A percentile compares a stretch with the other conserved stretches of the same genome.
Conservation (phyloP, 2,797 vertebrate species). For the Lerista edwardsae region DNA sequence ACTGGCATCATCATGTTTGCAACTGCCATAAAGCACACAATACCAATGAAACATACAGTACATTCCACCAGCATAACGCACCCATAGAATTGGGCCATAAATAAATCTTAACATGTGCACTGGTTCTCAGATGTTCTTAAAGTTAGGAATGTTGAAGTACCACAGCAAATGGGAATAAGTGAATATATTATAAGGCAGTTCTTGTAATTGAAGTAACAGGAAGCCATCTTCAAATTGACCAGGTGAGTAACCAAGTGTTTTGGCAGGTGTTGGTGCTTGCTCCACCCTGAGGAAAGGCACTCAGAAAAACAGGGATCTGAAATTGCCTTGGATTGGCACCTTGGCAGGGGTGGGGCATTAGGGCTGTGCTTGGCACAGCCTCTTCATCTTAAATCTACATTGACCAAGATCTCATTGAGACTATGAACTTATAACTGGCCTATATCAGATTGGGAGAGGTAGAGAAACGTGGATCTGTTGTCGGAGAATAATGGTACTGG, state of each 20-base stretch:
- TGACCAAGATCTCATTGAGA: not conserved
- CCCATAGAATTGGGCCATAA: too few species aligned
- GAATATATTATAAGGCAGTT: not conserved
- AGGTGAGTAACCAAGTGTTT: not conserved
- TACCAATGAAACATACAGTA: too few species aligned
- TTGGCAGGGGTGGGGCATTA: not conserved
- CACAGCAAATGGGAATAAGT: not conserved
- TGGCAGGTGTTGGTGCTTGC: not conserved
- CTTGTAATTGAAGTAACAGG: not conserved
- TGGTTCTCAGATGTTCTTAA: not conserved
- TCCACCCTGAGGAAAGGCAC: not conserved
- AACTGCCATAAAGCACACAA: too few species aligned
- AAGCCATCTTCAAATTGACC: not conserved
- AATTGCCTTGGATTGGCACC: not conserved
- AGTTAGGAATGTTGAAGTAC: not conserved
- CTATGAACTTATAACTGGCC: not conserved
- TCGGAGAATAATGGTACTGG: not conserved
- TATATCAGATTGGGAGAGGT: not conserved
- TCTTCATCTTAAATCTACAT: constrained; percentile 8
- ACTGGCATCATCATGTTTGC: too few species aligned
- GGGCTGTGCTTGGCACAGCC: constrained; percentile 3
- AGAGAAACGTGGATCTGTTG: not conserved
- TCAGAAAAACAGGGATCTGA: not conserved
- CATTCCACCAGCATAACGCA: too few species aligned
- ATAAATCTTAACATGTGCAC: not conserved